Percentiles rank a stretch among this genome's conserved stretches.
Evolutionary conservation across 2,888 invertebrate species (phyloP).

Genomic region (Aspidiotus rigidus): DNA sequence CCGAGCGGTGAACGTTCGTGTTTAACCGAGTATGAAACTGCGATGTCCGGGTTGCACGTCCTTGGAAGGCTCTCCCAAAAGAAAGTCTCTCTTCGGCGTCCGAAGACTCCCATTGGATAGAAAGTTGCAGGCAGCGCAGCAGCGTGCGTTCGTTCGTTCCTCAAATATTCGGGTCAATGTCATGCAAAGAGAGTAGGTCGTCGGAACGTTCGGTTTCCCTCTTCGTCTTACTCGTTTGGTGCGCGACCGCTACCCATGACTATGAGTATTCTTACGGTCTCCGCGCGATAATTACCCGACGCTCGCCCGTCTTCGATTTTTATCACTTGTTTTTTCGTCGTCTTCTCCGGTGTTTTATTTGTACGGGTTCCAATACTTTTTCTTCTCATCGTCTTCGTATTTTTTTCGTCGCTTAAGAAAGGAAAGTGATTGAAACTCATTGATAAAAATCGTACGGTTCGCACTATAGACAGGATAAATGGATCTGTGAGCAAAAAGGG

Average conservation of each 20-base stretch:
- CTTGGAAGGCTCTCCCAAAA: slow-evolving; percentile 33
- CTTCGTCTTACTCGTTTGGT: neutral
- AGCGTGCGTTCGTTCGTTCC: slow-evolving; percentile 3
- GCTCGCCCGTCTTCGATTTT: neutral
- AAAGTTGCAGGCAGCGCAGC: slow-evolving; percentile 20
- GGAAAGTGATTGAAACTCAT: too few species aligned
- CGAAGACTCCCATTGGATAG: slow-evolving; percentile 23
- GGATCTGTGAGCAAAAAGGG: too few species aligned
- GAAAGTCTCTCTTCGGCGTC: slow-evolving; percentile 19
- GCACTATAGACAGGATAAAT: too few species aligned
- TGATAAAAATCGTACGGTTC: too few species aligned
- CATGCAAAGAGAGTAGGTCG: slow-evolving; percentile 34
- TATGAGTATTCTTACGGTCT: too few species aligned
- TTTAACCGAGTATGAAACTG: slow-evolving; percentile 20
- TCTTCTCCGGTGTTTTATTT: too few species aligned
- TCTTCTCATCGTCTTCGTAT: too few species aligned
- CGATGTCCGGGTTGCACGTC: slow-evolving; percentile 31
- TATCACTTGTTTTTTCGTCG: too few species aligned
- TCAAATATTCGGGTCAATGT: slow-evolving; percentile 33
- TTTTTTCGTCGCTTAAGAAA: too few species aligned
- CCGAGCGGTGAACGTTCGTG: neutral
- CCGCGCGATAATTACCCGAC: neutral
- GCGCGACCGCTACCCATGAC: too few species aligned
- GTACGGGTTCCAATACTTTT: too few species aligned
- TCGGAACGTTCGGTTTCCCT: neutral